Percentiles rank a stretch among this genome's conserved stretches.
phyloP scores from a whole-genome alignment of 2,888 invertebrate species.

The Mythimna loreyi region DNA sequence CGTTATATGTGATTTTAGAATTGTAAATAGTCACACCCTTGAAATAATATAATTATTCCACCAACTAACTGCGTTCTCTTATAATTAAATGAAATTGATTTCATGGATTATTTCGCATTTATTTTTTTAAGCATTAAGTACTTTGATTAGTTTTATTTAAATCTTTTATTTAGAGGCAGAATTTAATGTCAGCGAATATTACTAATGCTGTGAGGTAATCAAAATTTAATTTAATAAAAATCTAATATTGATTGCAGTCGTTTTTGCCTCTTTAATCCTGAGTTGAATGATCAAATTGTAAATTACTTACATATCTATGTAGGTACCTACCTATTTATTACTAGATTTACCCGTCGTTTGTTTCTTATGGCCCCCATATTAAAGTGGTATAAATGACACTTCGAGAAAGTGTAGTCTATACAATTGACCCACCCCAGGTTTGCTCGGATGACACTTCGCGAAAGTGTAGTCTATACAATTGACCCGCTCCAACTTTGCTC shows the following conservation, averaged over 20 bases:
- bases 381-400: neutral
- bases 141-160: neutral
- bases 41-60: constrained; percentile 16
- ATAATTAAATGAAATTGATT: constrained; percentile 30
- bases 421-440: too few species aligned
- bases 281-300: constrained; percentile 23
- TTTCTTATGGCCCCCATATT: neutral
- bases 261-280: constrained; percentile 24
- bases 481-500: too few species aligned
- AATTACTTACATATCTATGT: neutral
- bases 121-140: neutral
- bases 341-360: neutral
- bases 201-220: neutral
- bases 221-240: constrained; percentile 4
- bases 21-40: constrained; percentile 1
- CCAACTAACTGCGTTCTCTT: constrained; percentile 4
- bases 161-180: neutral
- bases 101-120: constrained; percentile 22
- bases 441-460: too few species aligned
- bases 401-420: neutral
- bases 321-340: too few species aligned
- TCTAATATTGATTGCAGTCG: constrained; percentile 12
- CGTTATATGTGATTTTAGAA: neutral
- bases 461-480: neutral
- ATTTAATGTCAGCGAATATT: neutral